Base-by-base conservation (phyloP, 2,888 invertebrate genomes). In the Eutolmus rufibarbis region DNA sequence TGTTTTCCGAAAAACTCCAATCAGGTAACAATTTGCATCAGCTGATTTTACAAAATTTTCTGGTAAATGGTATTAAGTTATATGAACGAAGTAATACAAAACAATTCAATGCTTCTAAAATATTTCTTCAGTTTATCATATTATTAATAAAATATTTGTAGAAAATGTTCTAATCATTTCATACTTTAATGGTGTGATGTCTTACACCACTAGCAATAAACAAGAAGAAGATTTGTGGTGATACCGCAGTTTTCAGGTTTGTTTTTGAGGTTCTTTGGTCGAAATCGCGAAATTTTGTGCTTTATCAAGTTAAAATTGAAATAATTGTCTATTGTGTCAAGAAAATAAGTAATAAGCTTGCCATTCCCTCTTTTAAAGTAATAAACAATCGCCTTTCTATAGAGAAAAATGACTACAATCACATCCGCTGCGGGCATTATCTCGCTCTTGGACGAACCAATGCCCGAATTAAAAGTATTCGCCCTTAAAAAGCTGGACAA, bases 371-470 rank as follows among this genome's bases (percentile, higher is more conserved):
- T 19, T 8, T 23, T 12, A 19, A 28, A 66, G 23, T 2, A 66
- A 23, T 66, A 28, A 66, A 66, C 51, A 28, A 19, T 28, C 23
- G 28, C 66, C 3, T 66, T 66, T 37, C 19, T 37, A 37, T 34
- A 76, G 76, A 76, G 9, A 66, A 77, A 74, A 86, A 92, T 91
- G 89, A 94, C 94, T 94, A 94, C 94, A 92, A 94, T 94, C 88
- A 94, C 94, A 88, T 94, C 94, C 88, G 94, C 94, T 88, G 98
- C 98, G 91, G 98, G 98, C 92, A 97, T 99, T 89, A 97, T 99
- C 91, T 97, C 98, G 93, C 95, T 99, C 90, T 94, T 99, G 90
- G 98, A 99, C 92, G 99, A 99, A 93, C 96, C 97, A 85, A 97
- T 97, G 94, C 95, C 97, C 16, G 98, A 98, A 93, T 94, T 99